Base-by-base conservation (phyloP, 2,797 vertebrate species). In the Myotis vivesi region DNA sequence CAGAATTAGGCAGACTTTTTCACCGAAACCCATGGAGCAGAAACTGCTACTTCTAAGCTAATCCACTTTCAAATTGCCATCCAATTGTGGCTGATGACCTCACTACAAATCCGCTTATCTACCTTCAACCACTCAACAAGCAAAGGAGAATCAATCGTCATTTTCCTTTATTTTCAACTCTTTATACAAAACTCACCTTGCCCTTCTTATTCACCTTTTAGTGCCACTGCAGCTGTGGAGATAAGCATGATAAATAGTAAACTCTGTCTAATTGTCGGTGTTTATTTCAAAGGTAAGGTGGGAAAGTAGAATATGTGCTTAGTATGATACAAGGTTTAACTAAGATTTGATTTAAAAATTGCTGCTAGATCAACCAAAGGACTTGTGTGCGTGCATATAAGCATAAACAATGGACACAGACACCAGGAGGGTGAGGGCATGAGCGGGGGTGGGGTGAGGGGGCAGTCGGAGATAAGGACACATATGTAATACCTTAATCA, bases 41-140 rank as follows among this genome's bases (percentile, higher is more conserved):
- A 98, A 98, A 98, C 97, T 97, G 96, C 97, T 98, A 94, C 97
- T 98, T 98, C 97, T 97, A 95, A 97, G 3, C 88, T 97, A 98
- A 98, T 98, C 97, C 96, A 97, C 97, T 98, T 98, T 98, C 98
- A 98, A 98, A 98, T 98, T 98, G 97, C 91, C 92, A 97, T 98
- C 98, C 98, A 97, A 87, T 98, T 98, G 97, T 98, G 98, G 98
- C 97, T 97, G 97, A 98, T 98, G 98, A 98, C 96, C 97, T 98
- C 97, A 96, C 95, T 96, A 97, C 86, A 97, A 98, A 98, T 98
- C 98, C 66, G 92, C 97, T 98, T 98, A 97, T 95, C 96, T 97
- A 95, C 97, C 92, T 97, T 95, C 62, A 95, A 94, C 95, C 96
- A 96, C 87, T 98, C 96, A 93, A 94, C 91, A 92, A 97, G 75